Evolutionary conservation across 2,113 vertebrate species (phyloP).

Genomic region (Brachyistius frenatus): DNA sequence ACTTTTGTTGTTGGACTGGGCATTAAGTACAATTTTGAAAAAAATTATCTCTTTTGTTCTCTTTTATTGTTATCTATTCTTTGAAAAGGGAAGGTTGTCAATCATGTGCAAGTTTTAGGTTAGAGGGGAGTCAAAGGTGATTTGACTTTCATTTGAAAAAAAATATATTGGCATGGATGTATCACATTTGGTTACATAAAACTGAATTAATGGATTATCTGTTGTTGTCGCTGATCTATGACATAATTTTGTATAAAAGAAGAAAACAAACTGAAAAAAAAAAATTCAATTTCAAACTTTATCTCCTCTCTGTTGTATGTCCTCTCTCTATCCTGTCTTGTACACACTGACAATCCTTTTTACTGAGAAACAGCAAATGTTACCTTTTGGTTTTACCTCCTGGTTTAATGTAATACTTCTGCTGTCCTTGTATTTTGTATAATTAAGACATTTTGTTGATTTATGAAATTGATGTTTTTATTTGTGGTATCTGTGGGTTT

Average conservation of each 20-base stretch:
- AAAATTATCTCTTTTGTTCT: constrained; percentile 32
- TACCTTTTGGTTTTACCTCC: constrained; percentile 37
- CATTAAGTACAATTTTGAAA: constrained; percentile 11
- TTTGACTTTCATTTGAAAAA: constrained; percentile 22
- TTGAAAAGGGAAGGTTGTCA: constrained; percentile 45
- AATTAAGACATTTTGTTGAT: constrained; percentile 44
- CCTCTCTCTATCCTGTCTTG: constrained; percentile 33
- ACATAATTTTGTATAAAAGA: constrained; percentile 48
- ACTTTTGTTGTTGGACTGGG: constrained; percentile 33
- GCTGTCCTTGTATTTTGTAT: constrained; percentile 75
- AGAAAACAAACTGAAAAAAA: neutral
- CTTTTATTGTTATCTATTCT: constrained; percentile 39
- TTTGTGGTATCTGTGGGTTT: constrained; percentile 63
- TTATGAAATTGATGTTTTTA: constrained; percentile 58
- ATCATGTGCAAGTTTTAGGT: constrained; percentile 37
- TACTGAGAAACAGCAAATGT: constrained; percentile 25
- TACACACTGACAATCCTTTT: constrained; percentile 13
- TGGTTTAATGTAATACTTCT: constrained; percentile 35
- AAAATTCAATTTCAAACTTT: constrained; percentile 5
- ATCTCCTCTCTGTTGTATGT: constrained; percentile 5
- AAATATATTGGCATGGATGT: constrained; percentile 28
- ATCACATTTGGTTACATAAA: constrained; percentile 27
- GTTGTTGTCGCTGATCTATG: constrained; percentile 45
- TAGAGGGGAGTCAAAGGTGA: constrained; percentile 23
- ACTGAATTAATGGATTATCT: constrained; percentile 48